These are phyloP conservation scores for Epinephelus malabaricus DNA, from an alignment of 2,797 vertebrate genomes.

Conservation along the genomic window DNA sequence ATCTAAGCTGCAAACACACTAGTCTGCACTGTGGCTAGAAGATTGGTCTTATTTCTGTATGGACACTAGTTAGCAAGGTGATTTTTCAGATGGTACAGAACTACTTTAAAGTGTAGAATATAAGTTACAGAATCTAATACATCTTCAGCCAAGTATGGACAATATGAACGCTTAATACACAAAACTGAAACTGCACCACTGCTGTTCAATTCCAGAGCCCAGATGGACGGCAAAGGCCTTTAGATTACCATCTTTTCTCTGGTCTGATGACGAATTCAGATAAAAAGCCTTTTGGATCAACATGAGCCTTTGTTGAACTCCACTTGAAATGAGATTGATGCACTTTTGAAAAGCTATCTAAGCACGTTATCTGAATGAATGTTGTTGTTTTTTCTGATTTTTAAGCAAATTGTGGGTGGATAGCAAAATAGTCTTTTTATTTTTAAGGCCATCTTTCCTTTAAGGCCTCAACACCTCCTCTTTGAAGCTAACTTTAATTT, in stretches of 20 bases:
- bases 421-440: not conserved
- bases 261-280: not conserved
- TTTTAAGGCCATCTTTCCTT: not conserved
- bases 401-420: not conserved
- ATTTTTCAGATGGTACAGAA: constrained; percentile 2
- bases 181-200: not conserved
- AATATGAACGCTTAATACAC: not conserved
- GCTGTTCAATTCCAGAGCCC: not conserved
- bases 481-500: too few species aligned
- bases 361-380: not conserved
- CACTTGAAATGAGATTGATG: not conserved
- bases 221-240: not conserved
- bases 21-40: not conserved
- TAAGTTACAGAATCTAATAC: too few species aligned
- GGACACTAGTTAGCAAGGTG: not conserved
- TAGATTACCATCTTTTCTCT: not conserved
- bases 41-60: not conserved
- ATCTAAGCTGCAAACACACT: not conserved
- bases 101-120: not conserved
- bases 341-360: too few species aligned
- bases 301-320: not conserved
- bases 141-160: too few species aligned
- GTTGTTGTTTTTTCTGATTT: not conserved
- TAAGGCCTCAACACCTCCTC: too few species aligned
- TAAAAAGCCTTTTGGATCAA: not conserved